These are phyloP conservation scores for Dimorphilus gyrociliatus DNA, from an alignment of 2,888 invertebrate genomes.

Conservation along the genomic window DNA sequence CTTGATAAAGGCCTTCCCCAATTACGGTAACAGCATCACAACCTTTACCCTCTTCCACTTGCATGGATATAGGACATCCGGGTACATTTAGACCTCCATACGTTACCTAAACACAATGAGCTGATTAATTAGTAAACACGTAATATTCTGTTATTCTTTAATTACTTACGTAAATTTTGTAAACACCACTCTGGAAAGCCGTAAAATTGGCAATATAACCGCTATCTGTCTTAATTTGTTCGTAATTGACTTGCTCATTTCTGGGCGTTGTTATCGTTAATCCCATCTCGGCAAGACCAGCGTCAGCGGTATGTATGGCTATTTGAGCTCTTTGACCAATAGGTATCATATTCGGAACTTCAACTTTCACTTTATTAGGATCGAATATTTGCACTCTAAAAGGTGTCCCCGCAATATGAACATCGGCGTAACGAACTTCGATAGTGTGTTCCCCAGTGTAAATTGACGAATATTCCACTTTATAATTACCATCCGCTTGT, in stretches of 20 bases:
- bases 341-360: slow-evolving; percentile 18
- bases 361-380: slow-evolving; percentile 40
- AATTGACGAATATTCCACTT: slow-evolving; percentile 61
- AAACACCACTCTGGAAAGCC: slow-evolving; percentile 70
- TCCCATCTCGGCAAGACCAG: slow-evolving; percentile 78
- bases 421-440: slow-evolving; percentile 42
- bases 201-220: slow-evolving; percentile 52
- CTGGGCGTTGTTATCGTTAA: slow-evolving; percentile 69
- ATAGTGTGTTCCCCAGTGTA: slow-evolving; percentile 40
- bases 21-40: slow-evolving; percentile 46
- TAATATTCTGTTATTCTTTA: no score
- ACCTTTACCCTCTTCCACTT: no score
- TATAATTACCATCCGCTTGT: slow-evolving; percentile 75
- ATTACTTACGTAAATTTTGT: no score
- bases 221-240: slow-evolving; percentile 41
- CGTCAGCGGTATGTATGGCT: no score
- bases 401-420: slow-evolving; percentile 39
- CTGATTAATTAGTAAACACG: no score
- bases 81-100: slow-evolving; percentile 46
- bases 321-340: no score
- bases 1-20: slow-evolving; percentile 44
- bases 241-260: slow-evolving; percentile 58
- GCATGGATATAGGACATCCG: no score
- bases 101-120: no score
- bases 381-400: slow-evolving; percentile 52